These are phyloP conservation scores for Prunella fulvescens DNA, from an alignment of 2,113 vertebrate species.

Conservation along the genomic window DNA sequence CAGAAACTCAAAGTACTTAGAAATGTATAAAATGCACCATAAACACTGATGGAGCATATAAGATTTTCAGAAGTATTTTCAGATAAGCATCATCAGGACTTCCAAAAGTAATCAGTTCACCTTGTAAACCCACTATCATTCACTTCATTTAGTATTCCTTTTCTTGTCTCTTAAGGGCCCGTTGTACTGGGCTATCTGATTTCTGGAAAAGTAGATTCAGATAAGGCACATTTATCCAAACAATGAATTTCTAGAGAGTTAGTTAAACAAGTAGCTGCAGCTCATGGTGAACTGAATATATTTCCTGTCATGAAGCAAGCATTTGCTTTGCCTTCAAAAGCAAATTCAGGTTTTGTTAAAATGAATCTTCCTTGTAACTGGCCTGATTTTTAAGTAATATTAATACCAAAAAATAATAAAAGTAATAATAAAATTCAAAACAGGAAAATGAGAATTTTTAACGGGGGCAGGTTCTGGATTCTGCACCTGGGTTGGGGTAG, in stretches of 20 bases:
- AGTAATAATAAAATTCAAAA: background rate
- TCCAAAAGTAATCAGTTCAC: background rate
- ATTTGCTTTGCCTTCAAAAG: background rate
- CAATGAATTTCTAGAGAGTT: background rate
- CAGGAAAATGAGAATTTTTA: background rate
- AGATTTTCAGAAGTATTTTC: background rate
- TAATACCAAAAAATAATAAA: background rate
- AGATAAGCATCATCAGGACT: background rate
- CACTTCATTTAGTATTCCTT: background rate
- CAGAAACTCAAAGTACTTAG: background rate
- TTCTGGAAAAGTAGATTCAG: background rate
- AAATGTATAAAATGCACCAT: background rate
- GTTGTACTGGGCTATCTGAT: background rate
- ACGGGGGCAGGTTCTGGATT: background rate
- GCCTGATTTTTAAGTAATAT: background rate
- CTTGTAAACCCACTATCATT: background rate
- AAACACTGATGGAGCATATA: background rate
- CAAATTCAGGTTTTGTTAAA: background rate
- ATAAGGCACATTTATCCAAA: background rate
- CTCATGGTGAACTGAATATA: background rate
- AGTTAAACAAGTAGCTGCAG: background rate
- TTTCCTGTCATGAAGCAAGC: background rate
- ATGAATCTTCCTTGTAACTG: background rate
- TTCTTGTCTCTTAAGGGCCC: background rate
- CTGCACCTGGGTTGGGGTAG: rapidly evolving